A percentile compares a stretch with the other conserved stretches of the same genome.
These are phyloP conservation scores for Colossoma macropomum DNA, from an alignment of 2,113 vertebrate species.

Conservation along the genomic window DNA sequence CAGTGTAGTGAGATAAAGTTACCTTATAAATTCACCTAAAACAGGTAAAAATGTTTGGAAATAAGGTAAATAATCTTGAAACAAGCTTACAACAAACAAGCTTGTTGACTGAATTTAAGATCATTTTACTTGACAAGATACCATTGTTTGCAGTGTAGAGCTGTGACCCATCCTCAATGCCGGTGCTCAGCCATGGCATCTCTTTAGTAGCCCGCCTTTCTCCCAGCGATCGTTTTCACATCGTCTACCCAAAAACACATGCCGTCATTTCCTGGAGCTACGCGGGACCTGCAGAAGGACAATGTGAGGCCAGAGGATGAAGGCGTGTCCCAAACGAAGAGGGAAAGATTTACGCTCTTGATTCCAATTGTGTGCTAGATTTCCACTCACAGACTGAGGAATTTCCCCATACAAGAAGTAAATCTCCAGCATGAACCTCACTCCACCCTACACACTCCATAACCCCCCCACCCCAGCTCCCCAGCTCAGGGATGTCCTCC, in stretches of 20 bases:
- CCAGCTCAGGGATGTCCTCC: slow-evolving; percentile 66
- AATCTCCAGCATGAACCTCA: slow-evolving; percentile 1
- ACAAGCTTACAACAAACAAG: too few relatives aligned
- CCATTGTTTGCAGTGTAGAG: too few relatives aligned
- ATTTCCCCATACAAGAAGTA: slow-evolving; percentile 59
- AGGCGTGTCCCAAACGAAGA: slow-evolving; percentile 56
- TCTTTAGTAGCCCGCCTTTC: slow-evolving; percentile 52
- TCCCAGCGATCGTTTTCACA: slow-evolving; percentile 66
- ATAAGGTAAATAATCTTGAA: too few relatives aligned
- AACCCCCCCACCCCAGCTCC: slow-evolving; percentile 48
- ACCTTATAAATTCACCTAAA: too few relatives aligned
- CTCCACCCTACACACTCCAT: slow-evolving; percentile 26
- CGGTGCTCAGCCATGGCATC: slow-evolving; percentile 51
- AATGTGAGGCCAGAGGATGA: slow-evolving; percentile 61
- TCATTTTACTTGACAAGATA: too few relatives aligned
- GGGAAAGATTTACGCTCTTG: slow-evolving; percentile 59
- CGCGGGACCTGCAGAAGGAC: slow-evolving; percentile 60
- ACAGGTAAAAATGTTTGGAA: too few relatives aligned
- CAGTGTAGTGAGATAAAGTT: too few relatives aligned
- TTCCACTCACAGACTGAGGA: slow-evolving; percentile 65
- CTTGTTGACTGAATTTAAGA: too few relatives aligned
- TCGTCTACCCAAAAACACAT: slow-evolving; percentile 62
- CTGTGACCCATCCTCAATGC: background rate
- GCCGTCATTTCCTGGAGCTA: slow-evolving; percentile 66
- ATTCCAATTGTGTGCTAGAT: slow-evolving; percentile 52